Evolutionary conservation across 2,888 invertebrate genomes (phyloP), one percentile per base, ranked within the genome.

Genomic region (Dermolepida albohirtum): DNA sequence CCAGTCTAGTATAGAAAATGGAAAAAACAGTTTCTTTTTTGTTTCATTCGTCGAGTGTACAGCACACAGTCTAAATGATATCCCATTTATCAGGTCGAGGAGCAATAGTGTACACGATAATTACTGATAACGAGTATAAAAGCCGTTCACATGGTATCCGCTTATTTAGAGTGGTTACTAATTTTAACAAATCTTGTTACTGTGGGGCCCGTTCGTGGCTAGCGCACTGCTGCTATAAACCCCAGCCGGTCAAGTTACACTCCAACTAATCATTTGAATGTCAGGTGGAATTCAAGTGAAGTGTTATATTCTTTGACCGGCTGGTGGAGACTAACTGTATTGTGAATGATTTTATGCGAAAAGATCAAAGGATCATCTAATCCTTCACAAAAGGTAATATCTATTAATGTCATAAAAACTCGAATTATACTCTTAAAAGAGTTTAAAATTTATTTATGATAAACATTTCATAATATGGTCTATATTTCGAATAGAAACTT

Each of bases 291-390:
- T 34, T 62, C 59, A 14, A 17, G 59, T 62, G 59, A 29, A 29
- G 44, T 59, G 59, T 59, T 59, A 22, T 10, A 49, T 27, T 47
- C 39, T 66, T 59, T 59, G 66, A 66, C 66, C 66, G 66, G 66
- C 66, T 66, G 66, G 66, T 22, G 66, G 66, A 40, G 12, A 47
- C n/a, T 8, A 39, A 54, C 52, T 47, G 62, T 27, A 52, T 69
- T 64, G 69, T 69, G 69, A 69, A 69, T 69, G 69, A 59, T 69
- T 69, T 69, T 69, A 69, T 69, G 69, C 51, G 66, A 49, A 50
- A 44, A 40, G 14, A 59, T 51, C 62, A 43, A 66, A 52, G 66
- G 57, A 52, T 66, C 66, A 40, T 51, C 65, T 65, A 40, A 57
- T 59, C 57, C 57, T 59, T 51, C 55, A 50, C 34, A 41, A 22